Conservation (phyloP, 2,888 invertebrate genomes). For the Craniophora ligustri region DNA sequence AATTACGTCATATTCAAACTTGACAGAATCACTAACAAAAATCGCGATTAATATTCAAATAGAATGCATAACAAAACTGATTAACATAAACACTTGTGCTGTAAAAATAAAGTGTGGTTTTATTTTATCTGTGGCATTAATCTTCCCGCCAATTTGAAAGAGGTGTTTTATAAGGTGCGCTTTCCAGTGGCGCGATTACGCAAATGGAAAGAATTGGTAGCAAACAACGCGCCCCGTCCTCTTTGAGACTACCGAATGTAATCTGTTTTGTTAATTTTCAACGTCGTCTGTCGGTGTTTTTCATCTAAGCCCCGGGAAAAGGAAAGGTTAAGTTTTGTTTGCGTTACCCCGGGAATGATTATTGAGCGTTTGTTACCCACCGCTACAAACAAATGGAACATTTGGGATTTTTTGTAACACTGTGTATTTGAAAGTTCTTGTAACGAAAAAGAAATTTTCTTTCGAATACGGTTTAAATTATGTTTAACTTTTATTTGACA, state of each 20-base stretch:
- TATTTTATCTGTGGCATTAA: slow-evolving; percentile 50
- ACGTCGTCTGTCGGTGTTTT: slow-evolving; percentile 76
- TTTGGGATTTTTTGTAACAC: slow-evolving; percentile 18
- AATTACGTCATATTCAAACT: slow-evolving; percentile 4
- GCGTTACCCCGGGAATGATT: slow-evolving; percentile 62
- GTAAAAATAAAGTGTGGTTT: slow-evolving; percentile 33
- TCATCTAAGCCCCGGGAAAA: slow-evolving; percentile 63
- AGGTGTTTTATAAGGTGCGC: slow-evolving; percentile 54
- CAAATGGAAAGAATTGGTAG: slow-evolving; percentile 80
- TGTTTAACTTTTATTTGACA: not conserved
- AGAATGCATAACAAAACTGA: slow-evolving; percentile 17
- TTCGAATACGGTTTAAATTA: not conserved
- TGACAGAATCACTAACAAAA: slow-evolving; percentile 4
- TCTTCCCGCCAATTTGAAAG: slow-evolving; percentile 53
- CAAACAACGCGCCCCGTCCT: slow-evolving; percentile 74
- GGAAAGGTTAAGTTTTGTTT: slow-evolving; percentile 69
- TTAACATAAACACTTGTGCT: slow-evolving; percentile 16
- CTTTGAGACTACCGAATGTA: slow-evolving; percentile 80
- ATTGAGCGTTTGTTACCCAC: slow-evolving; percentile 60
- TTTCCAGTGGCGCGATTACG: slow-evolving; percentile 63
- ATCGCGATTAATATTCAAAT: slow-evolving; percentile 11
- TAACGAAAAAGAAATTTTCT: slow-evolving; percentile 16
- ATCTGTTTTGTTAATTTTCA: slow-evolving; percentile 87
- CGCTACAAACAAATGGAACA: slow-evolving; percentile 38
- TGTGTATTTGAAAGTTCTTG: slow-evolving; percentile 18